Base-by-base conservation (phyloP, 2,888 invertebrate species). In the Scrobipalpa costella region DNA sequence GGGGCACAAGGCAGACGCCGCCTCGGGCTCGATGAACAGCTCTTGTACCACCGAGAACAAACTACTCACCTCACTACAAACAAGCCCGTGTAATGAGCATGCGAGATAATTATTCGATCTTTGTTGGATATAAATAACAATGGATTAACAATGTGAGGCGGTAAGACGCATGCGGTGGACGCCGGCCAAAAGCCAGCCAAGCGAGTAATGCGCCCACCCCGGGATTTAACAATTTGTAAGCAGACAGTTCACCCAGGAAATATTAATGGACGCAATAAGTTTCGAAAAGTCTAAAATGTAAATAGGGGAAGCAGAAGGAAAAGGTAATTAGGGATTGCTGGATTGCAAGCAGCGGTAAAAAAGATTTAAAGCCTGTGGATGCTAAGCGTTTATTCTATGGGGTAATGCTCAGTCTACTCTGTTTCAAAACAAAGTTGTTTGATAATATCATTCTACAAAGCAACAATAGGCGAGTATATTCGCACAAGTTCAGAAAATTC, bases 131-230 rank as follows among this genome's bases (percentile, higher is more conserved):
- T 84, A 84, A 84, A 86, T 85, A 85, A 80, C 79, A 79, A 80
- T 79, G 77, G 83, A 84, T 86, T 85, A 84, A 84, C 83, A 84
- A 83, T 79, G 74, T 72, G 74, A 74, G 72, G 68, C 72, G 71
- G 69, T 70, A 73, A 77, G 75, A 77, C 70, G 73, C 73, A 77
- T 72, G 70, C 67, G 69, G 76, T 79, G 77, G 40, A 57, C 52
- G 61, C 27, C 76, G 69, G 87, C 89, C 88, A 89, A 89, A 72
- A 82, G 76, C 76, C 81, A 79, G 68, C 78, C 69, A 69, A 73
- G 78, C 86, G 82, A 71, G 68, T 85, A 84, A 86, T 84, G 71
- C 69, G 67, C 69, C 73, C 71, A 70, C 74, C 75, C 73, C 69
- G 71, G 38, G 44, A 59, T 47, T 83, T 83, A 85, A 79, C 80